Conservation (phyloP, 1,140 invertebrate genomes). For the Drosophila pandora region DNA sequence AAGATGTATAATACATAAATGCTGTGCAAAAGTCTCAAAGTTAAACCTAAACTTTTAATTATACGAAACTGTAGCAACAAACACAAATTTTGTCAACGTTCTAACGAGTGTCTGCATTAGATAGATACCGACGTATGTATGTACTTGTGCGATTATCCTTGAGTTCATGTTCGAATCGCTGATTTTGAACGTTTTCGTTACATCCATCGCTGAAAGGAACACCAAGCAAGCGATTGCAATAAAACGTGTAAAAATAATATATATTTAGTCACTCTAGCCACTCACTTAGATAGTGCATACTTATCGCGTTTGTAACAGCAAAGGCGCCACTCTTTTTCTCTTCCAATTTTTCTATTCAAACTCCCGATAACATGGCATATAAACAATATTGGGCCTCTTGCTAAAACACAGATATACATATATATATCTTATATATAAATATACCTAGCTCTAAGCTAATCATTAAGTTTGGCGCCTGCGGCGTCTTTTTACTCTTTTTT, state of each 20-base stretch:
- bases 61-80: conserved; percentile 49
- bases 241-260: conserved; percentile 31
- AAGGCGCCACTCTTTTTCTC: conserved; percentile 54
- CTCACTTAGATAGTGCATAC: conserved; percentile 44
- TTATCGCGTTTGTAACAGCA: conserved; percentile 33
- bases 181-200: not conserved
- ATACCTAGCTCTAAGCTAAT: conserved; percentile 52
- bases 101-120: conserved; percentile 32
- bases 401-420: conserved; percentile 35
- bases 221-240: conserved; percentile 28
- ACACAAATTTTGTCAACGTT: conserved; percentile 44
- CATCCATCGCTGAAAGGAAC: conserved; percentile 10
- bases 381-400: conserved; percentile 40
- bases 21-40: conserved; percentile 80
- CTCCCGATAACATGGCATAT: conserved; percentile 36
- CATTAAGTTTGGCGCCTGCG: conserved; percentile 53
- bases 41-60: conserved; percentile 76
- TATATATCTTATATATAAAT: conserved; percentile 42
- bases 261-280: conserved; percentile 17
- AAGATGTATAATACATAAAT: conserved; percentile 67
- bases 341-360: conserved; percentile 60
- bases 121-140: conserved; percentile 30
- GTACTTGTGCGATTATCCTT: conserved; percentile 8
- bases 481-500: conserved; percentile 72
- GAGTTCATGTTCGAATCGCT: conserved; percentile 9